Percentiles rank a stretch among this genome's conserved stretches.
phyloP scores from a whole-genome alignment of 92 coral and sea anemone species.

The Pocillopora meandrina region DNA sequence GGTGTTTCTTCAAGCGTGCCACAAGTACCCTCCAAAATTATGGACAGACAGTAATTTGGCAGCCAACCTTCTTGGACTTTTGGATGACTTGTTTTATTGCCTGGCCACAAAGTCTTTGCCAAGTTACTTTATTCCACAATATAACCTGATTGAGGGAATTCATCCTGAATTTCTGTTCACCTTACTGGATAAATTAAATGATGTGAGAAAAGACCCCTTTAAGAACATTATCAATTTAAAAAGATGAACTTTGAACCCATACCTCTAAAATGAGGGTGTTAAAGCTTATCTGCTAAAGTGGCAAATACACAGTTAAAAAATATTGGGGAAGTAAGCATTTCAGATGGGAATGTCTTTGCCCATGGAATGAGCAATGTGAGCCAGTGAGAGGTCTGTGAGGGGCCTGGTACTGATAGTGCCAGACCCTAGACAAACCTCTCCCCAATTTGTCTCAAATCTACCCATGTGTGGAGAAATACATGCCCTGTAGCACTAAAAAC shows the following conservation, averaged over 20 bases:
- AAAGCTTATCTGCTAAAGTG: too few species aligned
- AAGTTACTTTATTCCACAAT: slow-evolving; percentile 53
- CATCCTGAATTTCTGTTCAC: slow-evolving; percentile 41
- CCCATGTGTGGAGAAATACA: too few species aligned
- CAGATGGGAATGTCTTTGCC: too few species aligned
- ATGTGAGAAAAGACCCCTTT: slow-evolving; percentile 35
- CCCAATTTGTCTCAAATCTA: too few species aligned
- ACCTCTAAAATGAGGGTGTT: too few species aligned
- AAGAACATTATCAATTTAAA: slow-evolving; percentile 14
- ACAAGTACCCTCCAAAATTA: slow-evolving; percentile 23
- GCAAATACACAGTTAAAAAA: too few species aligned
- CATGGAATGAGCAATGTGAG: too few species aligned
- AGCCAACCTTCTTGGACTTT: slow-evolving; percentile 40
- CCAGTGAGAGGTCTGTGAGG: too few species aligned
- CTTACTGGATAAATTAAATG: slow-evolving; percentile 29
- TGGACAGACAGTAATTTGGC: slow-evolving; percentile 45
- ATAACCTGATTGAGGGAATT: slow-evolving; percentile 33
- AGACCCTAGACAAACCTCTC: too few species aligned
- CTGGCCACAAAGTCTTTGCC: slow-evolving; percentile 37
- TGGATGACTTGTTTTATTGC: slow-evolving; percentile 57
- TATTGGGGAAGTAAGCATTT: too few species aligned
- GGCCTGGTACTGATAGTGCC: too few species aligned
- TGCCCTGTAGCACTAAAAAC: too few species aligned
- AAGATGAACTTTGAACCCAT: slow-evolving; percentile 2
- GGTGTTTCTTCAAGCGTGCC: slow-evolving; percentile 44